phyloP scores from a whole-genome alignment of 92 coral and sea anemone species.

The Isaurus tuberculatus region DNA sequence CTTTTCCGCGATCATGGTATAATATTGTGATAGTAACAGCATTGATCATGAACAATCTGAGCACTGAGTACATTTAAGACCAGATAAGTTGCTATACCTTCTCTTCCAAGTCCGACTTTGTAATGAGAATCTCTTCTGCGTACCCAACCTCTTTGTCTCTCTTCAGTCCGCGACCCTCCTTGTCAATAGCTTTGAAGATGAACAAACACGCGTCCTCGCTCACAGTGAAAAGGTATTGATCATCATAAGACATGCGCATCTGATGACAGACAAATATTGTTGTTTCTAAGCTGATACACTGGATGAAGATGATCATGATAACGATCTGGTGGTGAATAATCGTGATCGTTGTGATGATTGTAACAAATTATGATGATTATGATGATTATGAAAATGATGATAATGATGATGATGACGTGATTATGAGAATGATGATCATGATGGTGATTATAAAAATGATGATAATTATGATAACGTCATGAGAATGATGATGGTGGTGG shows the following conservation, averaged over 20 bases:
- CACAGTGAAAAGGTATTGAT: conserved; percentile 97
- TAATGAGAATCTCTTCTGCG: conserved; percentile 99
- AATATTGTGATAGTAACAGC: not conserved
- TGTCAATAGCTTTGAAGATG: conserved; percentile 96
- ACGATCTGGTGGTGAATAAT: no score
- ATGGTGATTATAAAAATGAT: no score
- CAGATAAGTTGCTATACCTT: conserved; percentile 62
- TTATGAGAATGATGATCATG: no score
- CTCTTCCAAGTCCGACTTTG: conserved; percentile 97
- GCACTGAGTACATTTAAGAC: not conserved
- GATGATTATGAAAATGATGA: no score
- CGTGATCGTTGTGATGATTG: no score
- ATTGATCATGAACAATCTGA: not conserved
- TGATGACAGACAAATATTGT: conserved; percentile 18
- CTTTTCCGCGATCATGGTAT: not conserved
- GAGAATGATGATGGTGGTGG: no score
- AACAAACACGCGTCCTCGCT: conserved; percentile 95
- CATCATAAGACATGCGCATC: conserved; percentile 99
- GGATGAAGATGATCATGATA: no score
- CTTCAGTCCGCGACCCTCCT: conserved; percentile 98
- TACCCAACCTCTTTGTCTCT: conserved; percentile 96
- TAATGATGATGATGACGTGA: no score
- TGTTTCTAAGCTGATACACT: not conserved
- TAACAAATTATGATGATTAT: no score
- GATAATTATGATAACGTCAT: no score